phyloP scores from a whole-genome alignment of 1,140 invertebrate genomes.

The Himalopsyche phryganea region DNA sequence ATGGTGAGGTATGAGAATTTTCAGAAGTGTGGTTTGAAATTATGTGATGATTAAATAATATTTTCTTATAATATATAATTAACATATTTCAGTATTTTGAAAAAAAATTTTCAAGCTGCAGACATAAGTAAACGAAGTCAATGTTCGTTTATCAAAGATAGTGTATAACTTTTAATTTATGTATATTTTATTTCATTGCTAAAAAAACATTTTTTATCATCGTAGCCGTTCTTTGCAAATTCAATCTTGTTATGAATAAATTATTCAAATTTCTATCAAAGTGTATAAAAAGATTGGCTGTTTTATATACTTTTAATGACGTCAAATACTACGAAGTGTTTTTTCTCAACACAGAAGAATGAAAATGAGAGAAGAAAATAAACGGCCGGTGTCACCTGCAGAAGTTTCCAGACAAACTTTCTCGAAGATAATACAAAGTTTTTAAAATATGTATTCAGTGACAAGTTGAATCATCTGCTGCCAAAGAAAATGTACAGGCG shows the following conservation, averaged over 20 bases:
- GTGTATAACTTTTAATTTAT: too few species aligned
- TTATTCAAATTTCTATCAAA: slow-evolving; percentile 22
- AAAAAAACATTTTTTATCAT: background rate
- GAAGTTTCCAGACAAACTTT: slow-evolving; percentile 24
- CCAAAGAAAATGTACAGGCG: slow-evolving; percentile 1
- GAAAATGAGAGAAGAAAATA: slow-evolving; percentile 15
- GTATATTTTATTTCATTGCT: too few species aligned
- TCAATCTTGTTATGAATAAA: slow-evolving; percentile 27
- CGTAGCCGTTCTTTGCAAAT: slow-evolving; percentile 13
- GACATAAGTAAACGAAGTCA: too few species aligned
- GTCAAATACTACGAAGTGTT: slow-evolving; percentile 15
- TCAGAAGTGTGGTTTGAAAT: too few species aligned
- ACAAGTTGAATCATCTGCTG: slow-evolving; percentile 19
- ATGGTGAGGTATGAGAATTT: too few species aligned
- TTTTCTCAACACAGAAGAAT: slow-evolving; percentile 4
- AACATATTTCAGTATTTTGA: too few species aligned
- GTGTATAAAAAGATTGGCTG: slow-evolving; percentile 11
- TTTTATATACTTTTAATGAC: slow-evolving; percentile 21
- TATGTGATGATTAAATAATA: too few species aligned
- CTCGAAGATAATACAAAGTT: slow-evolving; percentile 19
- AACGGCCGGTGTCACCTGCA: slow-evolving; percentile 30
- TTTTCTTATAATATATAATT: too few species aligned
- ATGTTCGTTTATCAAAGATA: too few species aligned
- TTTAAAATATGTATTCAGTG: slow-evolving; percentile 22
- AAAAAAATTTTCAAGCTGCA: too few species aligned